phyloP scores from a whole-genome alignment of 2,888 invertebrate genomes.

The Serripes groenlandicus region DNA sequence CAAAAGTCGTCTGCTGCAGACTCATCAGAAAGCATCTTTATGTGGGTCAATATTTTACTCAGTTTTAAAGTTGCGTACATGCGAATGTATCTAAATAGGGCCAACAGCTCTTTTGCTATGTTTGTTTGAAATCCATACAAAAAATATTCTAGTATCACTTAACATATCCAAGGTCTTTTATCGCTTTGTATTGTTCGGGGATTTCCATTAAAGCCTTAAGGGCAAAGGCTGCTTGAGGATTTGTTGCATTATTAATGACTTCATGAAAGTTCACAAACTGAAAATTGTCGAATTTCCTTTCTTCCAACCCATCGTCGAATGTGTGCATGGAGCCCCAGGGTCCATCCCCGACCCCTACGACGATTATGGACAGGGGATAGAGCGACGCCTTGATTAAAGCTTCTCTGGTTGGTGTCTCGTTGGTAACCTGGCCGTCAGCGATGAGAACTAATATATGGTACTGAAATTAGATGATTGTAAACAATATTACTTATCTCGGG shows the following conservation, averaged over 20 bases:
- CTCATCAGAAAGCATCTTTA: no score
- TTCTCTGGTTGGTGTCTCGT: slow-evolving; percentile 86
- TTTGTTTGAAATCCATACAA: no score
- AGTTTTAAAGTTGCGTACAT: no score
- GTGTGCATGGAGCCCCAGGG: slow-evolving; percentile 87
- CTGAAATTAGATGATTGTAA: slow-evolving; percentile 80
- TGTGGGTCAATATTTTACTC: no score
- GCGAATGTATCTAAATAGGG: no score
- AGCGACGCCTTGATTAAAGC: slow-evolving; percentile 87
- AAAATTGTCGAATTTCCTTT: slow-evolving; percentile 87
- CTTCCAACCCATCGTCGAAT: slow-evolving; percentile 87
- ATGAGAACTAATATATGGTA: slow-evolving; percentile 88
- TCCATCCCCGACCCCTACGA: slow-evolving; percentile 88
- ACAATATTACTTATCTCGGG: no score
- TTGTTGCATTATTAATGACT: slow-evolving; percentile 76
- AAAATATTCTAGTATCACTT: no score
- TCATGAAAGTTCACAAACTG: slow-evolving; percentile 75
- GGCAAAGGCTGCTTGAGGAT: slow-evolving; percentile 85
- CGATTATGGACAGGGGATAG: slow-evolving; percentile 87
- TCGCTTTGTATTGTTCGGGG: slow-evolving; percentile 86
- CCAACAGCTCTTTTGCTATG: no score
- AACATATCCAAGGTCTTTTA: slow-evolving; percentile 69
- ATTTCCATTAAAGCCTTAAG: slow-evolving; percentile 87
- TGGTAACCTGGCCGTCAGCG: slow-evolving; percentile 87
- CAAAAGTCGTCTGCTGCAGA: no score